phyloP scores from a whole-genome alignment of 2,888 invertebrate species.

The Agrochola litura region DNA sequence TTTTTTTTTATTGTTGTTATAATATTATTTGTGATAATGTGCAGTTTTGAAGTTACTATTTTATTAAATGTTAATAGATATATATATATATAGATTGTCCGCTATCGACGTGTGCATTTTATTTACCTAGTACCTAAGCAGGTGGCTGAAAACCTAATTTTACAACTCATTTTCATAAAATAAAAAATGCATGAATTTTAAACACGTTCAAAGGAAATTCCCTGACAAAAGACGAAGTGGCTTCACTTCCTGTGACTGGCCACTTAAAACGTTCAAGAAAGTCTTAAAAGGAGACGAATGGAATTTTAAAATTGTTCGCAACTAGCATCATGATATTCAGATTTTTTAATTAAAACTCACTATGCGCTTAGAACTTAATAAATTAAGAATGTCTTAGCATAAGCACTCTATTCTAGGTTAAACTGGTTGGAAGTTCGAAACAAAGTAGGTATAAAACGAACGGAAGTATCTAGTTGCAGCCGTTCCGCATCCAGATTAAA shows the following conservation, averaged over 20 bases:
- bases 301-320: conserved; percentile 53
- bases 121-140: neutral
- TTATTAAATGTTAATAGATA: no score
- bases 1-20: no score
- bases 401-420: conserved; percentile 5
- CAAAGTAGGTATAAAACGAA: conserved; percentile 4
- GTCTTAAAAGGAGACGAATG: conserved; percentile 43
- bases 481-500: neutral
- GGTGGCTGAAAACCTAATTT: neutral
- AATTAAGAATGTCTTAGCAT: conserved; percentile 21
- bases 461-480: neutral
- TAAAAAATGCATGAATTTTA: conserved; percentile 23
- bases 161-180: conserved; percentile 16
- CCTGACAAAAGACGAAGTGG: conserved; percentile 45
- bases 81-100: no score
- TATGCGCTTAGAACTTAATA: conserved; percentile 34
- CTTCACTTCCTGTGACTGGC: conserved; percentile 48
- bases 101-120: neutral
- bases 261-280: conserved; percentile 43
- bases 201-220: conserved; percentile 36
- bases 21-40: no score
- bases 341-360: conserved; percentile 61
- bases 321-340: conserved; percentile 37
- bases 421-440: conserved; percentile 17
- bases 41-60: neutral